Percentiles rank a stretch among this genome's conserved stretches.
Evolutionary conservation across 2,888 invertebrate genomes (phyloP).

Genomic region (Macrosoma leucophasiata): DNA sequence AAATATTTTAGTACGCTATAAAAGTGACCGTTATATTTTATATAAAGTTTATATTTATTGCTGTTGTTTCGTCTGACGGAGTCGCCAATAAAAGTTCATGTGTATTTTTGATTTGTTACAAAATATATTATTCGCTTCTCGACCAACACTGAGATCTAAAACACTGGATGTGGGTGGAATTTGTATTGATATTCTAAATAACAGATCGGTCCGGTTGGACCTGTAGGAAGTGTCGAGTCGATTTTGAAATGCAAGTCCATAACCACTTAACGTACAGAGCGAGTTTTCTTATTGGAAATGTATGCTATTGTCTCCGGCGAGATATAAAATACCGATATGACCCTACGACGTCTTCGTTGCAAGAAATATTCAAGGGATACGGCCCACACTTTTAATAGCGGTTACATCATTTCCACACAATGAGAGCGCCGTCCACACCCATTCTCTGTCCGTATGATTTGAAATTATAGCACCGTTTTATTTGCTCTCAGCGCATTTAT

Average conservation of each 20-base stretch:
- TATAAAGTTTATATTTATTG: slow-evolving; percentile 57
- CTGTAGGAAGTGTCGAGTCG: slow-evolving; percentile 35
- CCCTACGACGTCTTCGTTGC: slow-evolving; percentile 72
- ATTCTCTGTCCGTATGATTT: slow-evolving; percentile 77
- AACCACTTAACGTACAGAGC: slow-evolving; percentile 58
- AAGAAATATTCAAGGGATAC: slow-evolving; percentile 76
- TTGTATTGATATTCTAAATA: too few relatives aligned
- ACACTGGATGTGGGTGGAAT: too few relatives aligned
- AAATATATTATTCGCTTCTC: too few relatives aligned
- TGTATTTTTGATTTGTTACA: too few relatives aligned
- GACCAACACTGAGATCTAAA: too few relatives aligned
- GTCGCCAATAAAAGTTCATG: too few relatives aligned
- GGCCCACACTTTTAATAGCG: slow-evolving; percentile 75
- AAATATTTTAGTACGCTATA: slow-evolving; percentile 39
- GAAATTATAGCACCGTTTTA: slow-evolving; percentile 76
- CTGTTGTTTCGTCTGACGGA: slow-evolving; percentile 52
- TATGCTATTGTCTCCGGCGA: slow-evolving; percentile 69
- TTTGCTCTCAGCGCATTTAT: slow-evolving; percentile 73
- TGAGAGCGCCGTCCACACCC: slow-evolving; percentile 75
- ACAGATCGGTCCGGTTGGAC: too few relatives aligned
- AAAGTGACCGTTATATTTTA: slow-evolving; percentile 52
- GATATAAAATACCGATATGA: slow-evolving; percentile 76
- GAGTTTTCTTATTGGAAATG: slow-evolving; percentile 67
- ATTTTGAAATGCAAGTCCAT: slow-evolving; percentile 54
- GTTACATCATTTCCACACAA: slow-evolving; percentile 77